Evolutionary conservation across 2,113 vertebrate species (phyloP).

Genomic region (Nesoenas mayeri): DNA sequence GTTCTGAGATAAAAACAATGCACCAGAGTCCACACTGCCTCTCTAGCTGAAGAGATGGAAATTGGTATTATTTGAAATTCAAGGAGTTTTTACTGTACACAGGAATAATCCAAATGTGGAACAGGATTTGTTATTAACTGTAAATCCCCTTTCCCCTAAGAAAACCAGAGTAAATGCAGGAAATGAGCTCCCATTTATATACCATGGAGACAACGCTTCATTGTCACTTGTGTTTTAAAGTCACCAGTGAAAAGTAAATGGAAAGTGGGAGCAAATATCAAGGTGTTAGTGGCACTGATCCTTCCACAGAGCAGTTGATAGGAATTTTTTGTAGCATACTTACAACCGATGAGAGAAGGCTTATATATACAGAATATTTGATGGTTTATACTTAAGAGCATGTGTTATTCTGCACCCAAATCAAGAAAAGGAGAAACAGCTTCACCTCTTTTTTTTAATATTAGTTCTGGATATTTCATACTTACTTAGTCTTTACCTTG

Average conservation of each 20-base stretch:
- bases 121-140: slow-evolving; percentile 58
- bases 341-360: background rate
- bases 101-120: slow-evolving; percentile 60
- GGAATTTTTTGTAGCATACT: background rate
- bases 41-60: slow-evolving; percentile 41
- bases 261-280: slow-evolving; percentile 48
- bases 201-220: slow-evolving; percentile 22
- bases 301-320: background rate
- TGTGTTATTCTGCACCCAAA: background rate
- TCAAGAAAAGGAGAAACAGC: background rate
- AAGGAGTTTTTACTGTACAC: slow-evolving; percentile 57
- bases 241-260: slow-evolving; percentile 58
- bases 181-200: slow-evolving; percentile 56
- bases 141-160: slow-evolving; percentile 56
- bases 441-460: background rate
- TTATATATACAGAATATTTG: background rate
- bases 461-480: background rate
- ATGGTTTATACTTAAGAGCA: background rate
- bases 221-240: slow-evolving; percentile 36
- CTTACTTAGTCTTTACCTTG: background rate
- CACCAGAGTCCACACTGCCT: background rate
- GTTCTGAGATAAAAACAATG: background rate
- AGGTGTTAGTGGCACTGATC: slow-evolving; percentile 28
- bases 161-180: slow-evolving; percentile 56
- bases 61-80: slow-evolving; percentile 61